Evolutionary conservation across 2,113 vertebrate species (phyloP).

Genomic region (Lasiurus cinereus): DNA sequence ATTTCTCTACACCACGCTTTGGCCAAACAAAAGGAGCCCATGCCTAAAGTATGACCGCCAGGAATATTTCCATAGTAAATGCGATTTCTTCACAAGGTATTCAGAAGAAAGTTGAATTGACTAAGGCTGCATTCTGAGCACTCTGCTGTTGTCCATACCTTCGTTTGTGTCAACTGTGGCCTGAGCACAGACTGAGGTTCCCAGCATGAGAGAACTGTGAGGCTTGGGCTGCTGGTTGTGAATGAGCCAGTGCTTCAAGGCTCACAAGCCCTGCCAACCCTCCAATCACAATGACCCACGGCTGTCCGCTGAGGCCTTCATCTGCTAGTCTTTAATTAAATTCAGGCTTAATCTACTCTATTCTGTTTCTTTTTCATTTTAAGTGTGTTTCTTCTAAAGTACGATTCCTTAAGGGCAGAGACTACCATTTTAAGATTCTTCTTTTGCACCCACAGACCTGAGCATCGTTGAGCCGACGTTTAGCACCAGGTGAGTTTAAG

Average conservation of each 20-base stretch:
- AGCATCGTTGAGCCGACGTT: not conserved
- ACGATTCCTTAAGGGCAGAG: not conserved
- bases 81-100: not conserved
- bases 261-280: not conserved
- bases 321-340: not conserved
- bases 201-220: not conserved
- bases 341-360: not conserved
- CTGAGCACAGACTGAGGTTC: not conserved
- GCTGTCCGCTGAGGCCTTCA: not conserved
- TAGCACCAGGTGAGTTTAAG: not conserved
- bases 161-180: not conserved
- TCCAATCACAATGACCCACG: not conserved
- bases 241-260: not conserved
- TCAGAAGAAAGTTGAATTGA: not conserved
- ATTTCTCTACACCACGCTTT: not conserved
- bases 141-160: not conserved
- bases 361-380: not conserved
- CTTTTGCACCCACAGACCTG: not conserved
- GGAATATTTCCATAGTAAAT: not conserved
- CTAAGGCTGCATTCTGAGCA: not conserved
- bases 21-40: not conserved
- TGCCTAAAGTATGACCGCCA: not conserved
- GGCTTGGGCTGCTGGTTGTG: not conserved
- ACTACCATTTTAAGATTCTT: not conserved
- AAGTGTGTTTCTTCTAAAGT: not conserved